Percentiles rank a stretch among this genome's conserved stretches.
phyloP scores from a whole-genome alignment of 2,888 invertebrate species.

The Leptinotarsa tumamoca region DNA sequence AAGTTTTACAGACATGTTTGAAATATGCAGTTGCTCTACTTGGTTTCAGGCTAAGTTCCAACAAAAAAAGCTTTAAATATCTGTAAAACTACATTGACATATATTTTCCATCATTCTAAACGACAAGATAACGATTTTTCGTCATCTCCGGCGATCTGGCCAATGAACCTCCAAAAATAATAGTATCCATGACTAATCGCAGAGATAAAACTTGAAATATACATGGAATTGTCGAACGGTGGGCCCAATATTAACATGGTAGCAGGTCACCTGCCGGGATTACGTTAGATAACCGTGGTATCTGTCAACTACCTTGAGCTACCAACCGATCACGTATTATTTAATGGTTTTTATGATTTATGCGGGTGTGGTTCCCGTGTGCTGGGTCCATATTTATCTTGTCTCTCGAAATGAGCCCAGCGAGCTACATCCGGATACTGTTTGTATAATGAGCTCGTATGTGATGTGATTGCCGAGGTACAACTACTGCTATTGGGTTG shows the following conservation, averaged over 20 bases:
- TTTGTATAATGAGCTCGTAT: conserved; percentile 35
- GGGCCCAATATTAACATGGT: conserved; percentile 52
- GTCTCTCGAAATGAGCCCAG: conserved; percentile 43
- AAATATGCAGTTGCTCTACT: neutral
- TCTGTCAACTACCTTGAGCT: conserved; percentile 60
- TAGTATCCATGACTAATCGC: neutral
- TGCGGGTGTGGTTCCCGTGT: conserved; percentile 55
- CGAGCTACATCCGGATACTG: conserved; percentile 47
- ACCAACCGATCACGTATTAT: conserved; percentile 58
- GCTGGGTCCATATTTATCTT: conserved; percentile 50
- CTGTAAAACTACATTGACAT: neutral
- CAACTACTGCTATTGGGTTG: neutral
- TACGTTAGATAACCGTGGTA: conserved; percentile 57
- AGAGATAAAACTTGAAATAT: conserved; percentile 10
- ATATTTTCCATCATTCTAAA: neutral
- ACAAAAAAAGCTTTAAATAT: no score
- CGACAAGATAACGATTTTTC: neutral
- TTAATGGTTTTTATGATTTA: conserved; percentile 59
- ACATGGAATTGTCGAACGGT: conserved; percentile 8
- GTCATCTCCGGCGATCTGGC: neutral
- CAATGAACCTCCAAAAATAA: neutral
- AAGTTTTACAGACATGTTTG: neutral
- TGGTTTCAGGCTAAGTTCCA: neutral
- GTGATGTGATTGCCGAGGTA: neutral
- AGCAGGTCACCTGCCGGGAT: conserved; percentile 57